phyloP scores from a whole-genome alignment of 2,888 invertebrate genomes.

The Steinernema scapterisci region DNA sequence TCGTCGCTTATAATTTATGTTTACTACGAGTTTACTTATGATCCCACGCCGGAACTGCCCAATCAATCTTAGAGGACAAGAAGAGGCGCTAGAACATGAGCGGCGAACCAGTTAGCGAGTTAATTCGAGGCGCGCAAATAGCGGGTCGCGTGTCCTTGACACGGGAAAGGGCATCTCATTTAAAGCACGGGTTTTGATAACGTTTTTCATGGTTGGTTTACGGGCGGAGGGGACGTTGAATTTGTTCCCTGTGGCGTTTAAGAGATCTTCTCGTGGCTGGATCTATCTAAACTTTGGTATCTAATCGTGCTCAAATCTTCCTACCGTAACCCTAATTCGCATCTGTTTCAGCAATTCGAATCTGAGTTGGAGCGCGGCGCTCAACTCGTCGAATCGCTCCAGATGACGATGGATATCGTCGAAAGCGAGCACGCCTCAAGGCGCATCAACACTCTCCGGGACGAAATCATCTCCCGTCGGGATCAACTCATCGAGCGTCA shows the following conservation, averaged over 20 bases:
- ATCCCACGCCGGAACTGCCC: background rate
- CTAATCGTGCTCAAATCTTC: no score
- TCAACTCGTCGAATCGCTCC: constrained; percentile 44
- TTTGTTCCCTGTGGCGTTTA: background rate
- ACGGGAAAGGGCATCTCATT: background rate
- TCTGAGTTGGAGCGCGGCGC: constrained; percentile 45
- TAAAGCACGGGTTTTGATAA: no score
- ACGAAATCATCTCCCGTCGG: constrained; percentile 33
- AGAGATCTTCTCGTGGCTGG: background rate
- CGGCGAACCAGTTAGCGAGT: background rate
- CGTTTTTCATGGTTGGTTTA: no score
- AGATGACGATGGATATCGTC: constrained; percentile 61
- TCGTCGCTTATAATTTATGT: no score
- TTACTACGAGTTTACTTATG: no score
- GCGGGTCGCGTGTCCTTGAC: background rate
- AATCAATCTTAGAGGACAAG: background rate
- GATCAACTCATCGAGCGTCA: constrained; percentile 13
- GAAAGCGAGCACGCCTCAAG: constrained; percentile 52
- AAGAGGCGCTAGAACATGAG: constrained; percentile 17
- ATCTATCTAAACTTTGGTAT: background rate
- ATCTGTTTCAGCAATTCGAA: constrained; percentile 43
- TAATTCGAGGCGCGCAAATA: background rate
- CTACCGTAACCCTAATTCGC: background rate
- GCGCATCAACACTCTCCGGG: constrained; percentile 34
- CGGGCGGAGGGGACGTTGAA: background rate